Percentiles rank a stretch among this genome's conserved stretches.
These are phyloP conservation scores for Pseudococcus viburni DNA, from an alignment of 2,888 invertebrate genomes.

Conservation along the genomic window DNA sequence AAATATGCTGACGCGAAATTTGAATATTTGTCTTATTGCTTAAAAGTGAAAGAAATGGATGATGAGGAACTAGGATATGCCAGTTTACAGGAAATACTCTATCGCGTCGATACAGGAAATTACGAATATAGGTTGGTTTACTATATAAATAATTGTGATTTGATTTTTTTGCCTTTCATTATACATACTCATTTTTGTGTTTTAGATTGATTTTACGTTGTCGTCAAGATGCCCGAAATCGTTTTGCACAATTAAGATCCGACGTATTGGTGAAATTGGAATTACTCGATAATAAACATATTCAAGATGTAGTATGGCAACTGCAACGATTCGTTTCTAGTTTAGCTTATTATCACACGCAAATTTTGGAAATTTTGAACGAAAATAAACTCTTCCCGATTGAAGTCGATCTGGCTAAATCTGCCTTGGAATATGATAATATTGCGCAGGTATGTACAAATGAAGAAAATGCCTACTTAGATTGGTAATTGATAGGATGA, in stretches of 20 bases:
- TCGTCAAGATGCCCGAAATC: slow-evolving; percentile 91
- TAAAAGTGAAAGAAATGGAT: slow-evolving; percentile 99
- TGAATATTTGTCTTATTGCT: slow-evolving; percentile 97
- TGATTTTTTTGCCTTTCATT: neutral
- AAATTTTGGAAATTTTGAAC: slow-evolving; percentile 83
- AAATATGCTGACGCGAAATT: slow-evolving; percentile 99
- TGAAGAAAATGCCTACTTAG: neutral
- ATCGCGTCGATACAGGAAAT: slow-evolving; percentile 98
- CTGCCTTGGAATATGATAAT: slow-evolving; percentile 90
- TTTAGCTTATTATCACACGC: slow-evolving; percentile 82
- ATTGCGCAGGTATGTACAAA: slow-evolving; percentile 71
- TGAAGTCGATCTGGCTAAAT: slow-evolving; percentile 93
- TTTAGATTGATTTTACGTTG: slow-evolving; percentile 90
- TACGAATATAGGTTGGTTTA: slow-evolving; percentile 89
- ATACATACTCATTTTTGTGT: neutral
- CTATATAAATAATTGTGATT: neutral
- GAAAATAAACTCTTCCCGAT: slow-evolving; percentile 91
- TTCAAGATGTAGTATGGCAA: slow-evolving; percentile 75
- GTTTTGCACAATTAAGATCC: slow-evolving; percentile 86
- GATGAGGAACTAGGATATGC: slow-evolving; percentile 97
- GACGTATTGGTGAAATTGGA: slow-evolving; percentile 98
- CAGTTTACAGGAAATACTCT: slow-evolving; percentile 93
- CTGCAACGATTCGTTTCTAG: slow-evolving; percentile 77
- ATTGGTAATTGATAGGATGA: neutral
- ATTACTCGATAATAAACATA: slow-evolving; percentile 96